Evolutionary conservation across 2,888 invertebrate species (phyloP).

Genomic region (Drosophila cracens): DNA sequence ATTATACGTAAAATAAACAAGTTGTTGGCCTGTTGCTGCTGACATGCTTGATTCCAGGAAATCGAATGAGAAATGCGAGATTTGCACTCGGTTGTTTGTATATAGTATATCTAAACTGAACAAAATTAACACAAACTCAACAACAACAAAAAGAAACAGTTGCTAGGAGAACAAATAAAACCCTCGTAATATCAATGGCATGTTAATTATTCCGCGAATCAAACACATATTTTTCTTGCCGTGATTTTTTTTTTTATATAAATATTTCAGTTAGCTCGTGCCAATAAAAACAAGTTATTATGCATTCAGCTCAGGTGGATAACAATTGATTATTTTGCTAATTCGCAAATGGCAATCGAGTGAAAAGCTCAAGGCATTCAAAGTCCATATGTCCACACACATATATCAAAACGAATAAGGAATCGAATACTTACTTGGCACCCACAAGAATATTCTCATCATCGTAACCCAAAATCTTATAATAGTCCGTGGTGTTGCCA

Average conservation of each 20-base stretch:
- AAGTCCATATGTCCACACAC: neutral
- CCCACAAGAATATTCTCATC: constrained; percentile 94
- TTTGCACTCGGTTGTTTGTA: constrained; percentile 59
- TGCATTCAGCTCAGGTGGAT: constrained; percentile 55
- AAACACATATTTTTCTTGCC: constrained; percentile 16
- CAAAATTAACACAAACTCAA: constrained; percentile 26
- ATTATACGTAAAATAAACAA: constrained; percentile 39
- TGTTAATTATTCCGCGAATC: constrained; percentile 67
- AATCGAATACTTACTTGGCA: constrained; percentile 89
- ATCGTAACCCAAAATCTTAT: constrained; percentile 95
- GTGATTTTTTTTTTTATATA: constrained; percentile 39
- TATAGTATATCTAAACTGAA: constrained; percentile 6
- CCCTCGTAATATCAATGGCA: constrained; percentile 53
- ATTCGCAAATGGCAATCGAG: constrained; percentile 31
- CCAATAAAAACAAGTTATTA: constrained; percentile 49
- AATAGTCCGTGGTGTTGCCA: constrained; percentile 93
- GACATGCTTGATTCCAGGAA: constrained; percentile 58
- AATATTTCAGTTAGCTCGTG: constrained; percentile 56
- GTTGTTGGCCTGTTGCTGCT: constrained; percentile 14
- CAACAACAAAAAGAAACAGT: constrained; percentile 17
- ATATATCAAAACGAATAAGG: constrained; percentile 9
- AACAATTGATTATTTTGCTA: constrained; percentile 36
- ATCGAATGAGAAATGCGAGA: constrained; percentile 60
- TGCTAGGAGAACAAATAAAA: constrained; percentile 1
- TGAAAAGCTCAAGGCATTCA: constrained; percentile 21